Base-by-base conservation (phyloP, 1,140 invertebrate species). In the Drosophila kohkoa region DNA sequence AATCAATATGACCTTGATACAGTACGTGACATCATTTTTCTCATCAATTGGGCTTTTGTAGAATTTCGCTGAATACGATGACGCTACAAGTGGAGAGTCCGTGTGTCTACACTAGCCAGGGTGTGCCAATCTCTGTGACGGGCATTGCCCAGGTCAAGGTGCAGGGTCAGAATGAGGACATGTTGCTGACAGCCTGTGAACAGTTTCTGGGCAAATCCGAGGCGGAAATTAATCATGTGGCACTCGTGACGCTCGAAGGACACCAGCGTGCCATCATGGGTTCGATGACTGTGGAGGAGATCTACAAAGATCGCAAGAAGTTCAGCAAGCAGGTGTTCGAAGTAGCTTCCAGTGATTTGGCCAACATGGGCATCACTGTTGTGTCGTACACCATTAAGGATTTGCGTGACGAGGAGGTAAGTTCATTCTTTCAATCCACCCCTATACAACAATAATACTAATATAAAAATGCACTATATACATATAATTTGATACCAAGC, bases 251-350 rank as follows among this genome's bases (percentile, higher is more conserved):
- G 48, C 93, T 99, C 16, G 98, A 99, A 93, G 98, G 98, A 75
- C 98, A 99, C 93, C 98, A 99, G 93, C 94, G 98, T 78, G 98
- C 98, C 69, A 99, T 99, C 67, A 99, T 99, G 98, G 98, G 98
- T 6, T 98, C 97, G 73, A 99, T 99, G 98, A 99, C 98, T 38
- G 98, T 99, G 8, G 98, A 99, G 94, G 98, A 99, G 94, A 99
- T 99, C 91, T 99, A 99, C 93, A 99, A 99, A 93, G 98, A 99
- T 92, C 95, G 99, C 52, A 99, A 99, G 94, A 99, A 99, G 93
- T 99, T 99, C 93, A 99, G 98, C 76, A 99, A 99, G 93, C 97
- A 99, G 94, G 98, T 99, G 2, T 98, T 98, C 83, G 97, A 98
- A 94, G 97, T 98, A 7, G 97, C 97, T 7, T 98, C 98, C 15